These are phyloP conservation scores for Uromys caudimaculatus DNA, from an alignment of 2,797 vertebrate genomes.

Conservation along the genomic window DNA sequence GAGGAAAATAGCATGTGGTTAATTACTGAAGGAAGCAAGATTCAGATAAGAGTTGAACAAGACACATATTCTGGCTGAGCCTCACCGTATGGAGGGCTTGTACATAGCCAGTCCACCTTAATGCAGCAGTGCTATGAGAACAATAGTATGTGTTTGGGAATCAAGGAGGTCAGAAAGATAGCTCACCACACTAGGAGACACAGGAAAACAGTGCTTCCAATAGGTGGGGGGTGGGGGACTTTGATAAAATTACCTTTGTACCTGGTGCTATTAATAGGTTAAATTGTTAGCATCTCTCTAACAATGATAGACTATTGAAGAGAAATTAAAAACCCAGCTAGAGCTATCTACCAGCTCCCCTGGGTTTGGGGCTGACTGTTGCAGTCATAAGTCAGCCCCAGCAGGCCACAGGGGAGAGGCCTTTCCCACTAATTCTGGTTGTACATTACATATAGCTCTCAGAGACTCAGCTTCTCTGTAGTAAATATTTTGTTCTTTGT, in stretches of 20 bases:
- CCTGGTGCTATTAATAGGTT: background rate
- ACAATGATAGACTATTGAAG: background rate
- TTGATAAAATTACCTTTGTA: conserved; percentile 1
- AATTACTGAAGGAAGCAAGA: conserved; percentile 39
- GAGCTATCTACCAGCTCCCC: background rate
- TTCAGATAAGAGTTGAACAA: conserved; percentile 9
- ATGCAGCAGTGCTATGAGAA: background rate
- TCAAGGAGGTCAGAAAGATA: background rate
- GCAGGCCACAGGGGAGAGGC: too few relatives aligned
- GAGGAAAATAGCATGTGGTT: conserved; percentile 52
- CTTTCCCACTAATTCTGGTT: background rate
- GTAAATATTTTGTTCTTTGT: conserved; percentile 12
- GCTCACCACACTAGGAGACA: background rate
- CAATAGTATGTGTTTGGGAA: background rate
- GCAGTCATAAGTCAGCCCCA: too few relatives aligned
- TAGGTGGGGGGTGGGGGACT: background rate
- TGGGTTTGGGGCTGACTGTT: background rate
- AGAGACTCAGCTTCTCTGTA: background rate
- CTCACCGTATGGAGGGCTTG: background rate
- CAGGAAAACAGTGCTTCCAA: background rate
- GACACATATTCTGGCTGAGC: background rate
- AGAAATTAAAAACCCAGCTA: background rate
- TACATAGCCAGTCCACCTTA: background rate
- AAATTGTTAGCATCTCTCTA: background rate
- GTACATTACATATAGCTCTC: background rate